Conservation (phyloP, 2,797 vertebrate species). For the Sciurus vulgaris region DNA sequence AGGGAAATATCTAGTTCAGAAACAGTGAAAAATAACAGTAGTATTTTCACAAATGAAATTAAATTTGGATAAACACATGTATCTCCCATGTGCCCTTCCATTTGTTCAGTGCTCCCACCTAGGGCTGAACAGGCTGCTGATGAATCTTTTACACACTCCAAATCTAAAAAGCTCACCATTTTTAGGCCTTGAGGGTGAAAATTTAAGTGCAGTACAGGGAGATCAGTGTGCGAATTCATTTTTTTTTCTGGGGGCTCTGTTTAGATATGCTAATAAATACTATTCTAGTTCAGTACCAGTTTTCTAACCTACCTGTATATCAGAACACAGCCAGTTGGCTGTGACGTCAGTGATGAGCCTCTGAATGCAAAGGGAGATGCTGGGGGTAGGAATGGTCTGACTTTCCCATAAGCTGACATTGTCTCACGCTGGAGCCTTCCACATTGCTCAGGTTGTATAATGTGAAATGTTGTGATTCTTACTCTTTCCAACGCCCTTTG, state of each 20-base stretch:
- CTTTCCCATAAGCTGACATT: background rate
- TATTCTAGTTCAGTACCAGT: conserved; percentile 1
- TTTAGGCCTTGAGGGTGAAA: conserved; percentile 3
- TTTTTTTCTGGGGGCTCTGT: background rate
- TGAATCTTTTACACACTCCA: conserved; percentile 28
- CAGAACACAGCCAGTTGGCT: background rate
- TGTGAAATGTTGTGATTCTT: background rate
- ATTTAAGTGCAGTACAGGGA: background rate
- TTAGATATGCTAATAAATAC: background rate
- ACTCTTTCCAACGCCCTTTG: background rate
- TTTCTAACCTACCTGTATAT: background rate
- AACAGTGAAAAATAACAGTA: conserved; percentile 81
- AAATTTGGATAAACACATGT: conserved; percentile 11
- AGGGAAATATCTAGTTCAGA: conserved; percentile 69
- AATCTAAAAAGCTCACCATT: conserved; percentile 21
- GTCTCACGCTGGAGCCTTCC: background rate
- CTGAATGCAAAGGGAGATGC: background rate
- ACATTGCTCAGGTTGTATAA: background rate
- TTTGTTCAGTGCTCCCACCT: background rate
- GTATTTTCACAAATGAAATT: conserved; percentile 21
- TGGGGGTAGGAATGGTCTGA: background rate
- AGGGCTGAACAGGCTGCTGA: background rate
- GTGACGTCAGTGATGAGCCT: conserved; percentile 13
- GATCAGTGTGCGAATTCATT: background rate
- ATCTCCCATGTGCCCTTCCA: background rate